Base-by-base conservation (phyloP, 2,113 vertebrate genomes). In the Poecile atricapillus region DNA sequence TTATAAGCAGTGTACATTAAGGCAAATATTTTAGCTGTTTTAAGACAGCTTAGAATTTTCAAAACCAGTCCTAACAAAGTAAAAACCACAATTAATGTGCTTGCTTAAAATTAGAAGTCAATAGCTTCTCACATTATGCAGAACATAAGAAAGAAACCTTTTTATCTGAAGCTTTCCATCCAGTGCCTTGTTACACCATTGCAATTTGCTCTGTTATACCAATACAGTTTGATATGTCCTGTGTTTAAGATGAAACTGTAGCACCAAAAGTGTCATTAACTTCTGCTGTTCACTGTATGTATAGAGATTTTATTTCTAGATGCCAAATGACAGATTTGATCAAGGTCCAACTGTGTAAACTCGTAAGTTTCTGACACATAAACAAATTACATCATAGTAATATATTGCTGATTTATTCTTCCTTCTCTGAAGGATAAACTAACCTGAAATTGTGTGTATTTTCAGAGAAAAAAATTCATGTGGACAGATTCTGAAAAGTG, bases 231-330 rank as follows among this genome's bases (percentile, higher is more conserved):
- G 28, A 37, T 5, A 9, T 59, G 44, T 30, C 13, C 35, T 52
- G 31, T 56, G 46, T 44, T 59, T 49, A 77, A 67, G 60, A 46
- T 74, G 43, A 52, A 90, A 44, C n/a, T 25, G 18, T 27, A 53
- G 43, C 60, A 74, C 65, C 64, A 37, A 9, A 68, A 81, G 16
- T 3, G 3, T 50, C 62, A 22, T 14, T 84, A 84, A n/a, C 33
- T 74, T 89, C 43, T 71, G 17, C 13, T 0, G 1, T 59, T 82
- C 0, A 0, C 22, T 71, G 21, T 39, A 44, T 46, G 35, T 37
- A 7, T 52, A 43, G 71, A 64, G 46, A 37, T 89, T 81, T 84
- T 73, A 44, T 71, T 87, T 78, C 74, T 68, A 68, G 39, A 18
- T 79, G 30, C 22, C 4, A 7, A 89, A 44, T 71, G 60, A 60